Evolutionary conservation across 2,888 invertebrate species (phyloP).

Genomic region (Gymnoscelis rufifasciata): DNA sequence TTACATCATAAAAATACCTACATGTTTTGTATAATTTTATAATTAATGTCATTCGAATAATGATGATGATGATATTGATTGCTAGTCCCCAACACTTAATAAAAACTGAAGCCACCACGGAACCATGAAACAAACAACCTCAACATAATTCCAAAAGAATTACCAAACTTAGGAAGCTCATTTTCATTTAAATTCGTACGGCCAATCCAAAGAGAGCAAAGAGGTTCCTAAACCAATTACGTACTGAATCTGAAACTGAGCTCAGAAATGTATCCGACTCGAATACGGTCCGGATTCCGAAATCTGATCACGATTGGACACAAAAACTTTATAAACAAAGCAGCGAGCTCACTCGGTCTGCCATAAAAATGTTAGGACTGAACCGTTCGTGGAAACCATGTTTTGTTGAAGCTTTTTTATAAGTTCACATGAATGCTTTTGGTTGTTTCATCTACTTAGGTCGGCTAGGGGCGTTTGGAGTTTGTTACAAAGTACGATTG

Average conservation of each 20-base stretch:
- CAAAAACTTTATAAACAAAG: constrained; percentile 22
- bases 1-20: too few relatives aligned
- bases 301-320: constrained; percentile 20
- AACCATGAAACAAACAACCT: not conserved
- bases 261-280: constrained; percentile 14
- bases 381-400: constrained; percentile 8
- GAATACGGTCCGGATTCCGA: constrained; percentile 12
- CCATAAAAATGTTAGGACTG: constrained; percentile 15
- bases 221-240: constrained; percentile 14
- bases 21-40: too few relatives aligned
- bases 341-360: constrained; percentile 7
- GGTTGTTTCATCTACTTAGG: not conserved
- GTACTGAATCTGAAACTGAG: constrained; percentile 12
- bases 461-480: not conserved
- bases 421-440: constrained; percentile 4
- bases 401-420: constrained; percentile 10
- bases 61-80: too few relatives aligned
- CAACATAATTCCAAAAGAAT: not conserved
- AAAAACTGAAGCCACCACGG: not conserved
- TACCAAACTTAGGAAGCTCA: constrained; percentile 4
- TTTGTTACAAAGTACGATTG: too few relatives aligned
- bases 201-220: constrained; percentile 13
- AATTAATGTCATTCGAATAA: too few relatives aligned
- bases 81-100: too few relatives aligned
- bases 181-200: constrained; percentile 13